Evolutionary conservation across 2,888 invertebrate species (phyloP).

Genomic region (Lutraria lutraria): DNA sequence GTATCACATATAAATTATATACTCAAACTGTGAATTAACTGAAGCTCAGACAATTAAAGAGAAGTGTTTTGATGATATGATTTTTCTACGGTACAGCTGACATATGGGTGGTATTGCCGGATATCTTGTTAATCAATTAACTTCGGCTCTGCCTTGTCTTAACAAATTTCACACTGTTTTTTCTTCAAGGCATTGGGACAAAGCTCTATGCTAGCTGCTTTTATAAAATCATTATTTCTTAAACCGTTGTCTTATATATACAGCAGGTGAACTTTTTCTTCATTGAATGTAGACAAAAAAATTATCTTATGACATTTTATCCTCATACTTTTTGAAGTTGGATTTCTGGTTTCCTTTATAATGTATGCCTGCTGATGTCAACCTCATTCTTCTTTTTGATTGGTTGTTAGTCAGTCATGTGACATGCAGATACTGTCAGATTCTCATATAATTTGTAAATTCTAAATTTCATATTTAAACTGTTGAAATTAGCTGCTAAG

Average conservation of each 20-base stretch:
- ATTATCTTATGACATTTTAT: background rate
- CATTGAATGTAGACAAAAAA: background rate
- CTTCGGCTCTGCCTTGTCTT: conserved; percentile 65
- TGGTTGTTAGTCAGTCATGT: conserved; percentile 8
- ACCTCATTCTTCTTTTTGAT: background rate
- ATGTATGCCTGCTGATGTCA: background rate
- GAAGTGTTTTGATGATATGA: background rate
- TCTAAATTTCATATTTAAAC: background rate
- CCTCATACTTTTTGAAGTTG: background rate
- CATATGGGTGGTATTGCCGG: conserved; percentile 37
- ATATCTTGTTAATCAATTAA: conserved; percentile 52
- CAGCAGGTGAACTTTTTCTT: background rate
- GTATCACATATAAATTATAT: no score
- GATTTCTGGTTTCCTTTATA: background rate
- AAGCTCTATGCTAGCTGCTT: conserved; percentile 18
- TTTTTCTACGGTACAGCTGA: conserved; percentile 27
- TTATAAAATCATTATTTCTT: background rate
- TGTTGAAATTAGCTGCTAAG: background rate
- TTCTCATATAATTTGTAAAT: background rate
- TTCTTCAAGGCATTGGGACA: conserved; percentile 29
- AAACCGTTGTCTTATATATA: background rate
- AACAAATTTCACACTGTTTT: conserved; percentile 32
- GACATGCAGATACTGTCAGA: background rate
- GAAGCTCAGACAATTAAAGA: background rate
- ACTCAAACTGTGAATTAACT: no score